Evolutionary conservation across 30 jellyfish, hydroid and myxozoan genomes (phyloP).

Genomic region (Turritopsis dohrnii): DNA sequence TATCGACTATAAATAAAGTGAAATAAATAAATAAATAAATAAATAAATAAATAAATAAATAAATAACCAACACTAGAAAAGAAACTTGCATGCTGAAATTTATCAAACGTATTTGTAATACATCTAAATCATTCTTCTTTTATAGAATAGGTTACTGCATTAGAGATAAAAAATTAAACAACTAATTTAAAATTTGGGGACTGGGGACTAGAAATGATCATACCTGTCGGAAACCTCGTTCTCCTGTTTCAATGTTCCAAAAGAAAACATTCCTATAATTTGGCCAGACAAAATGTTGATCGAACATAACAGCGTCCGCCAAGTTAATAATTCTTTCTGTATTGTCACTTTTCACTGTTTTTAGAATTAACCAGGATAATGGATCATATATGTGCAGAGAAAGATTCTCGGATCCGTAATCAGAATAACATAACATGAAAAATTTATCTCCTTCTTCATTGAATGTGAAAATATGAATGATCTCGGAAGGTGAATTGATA

Average conservation of each 20-base stretch:
- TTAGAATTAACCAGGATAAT: neutral
- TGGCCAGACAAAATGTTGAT: neutral
- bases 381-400: neutral
- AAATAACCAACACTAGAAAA: no score
- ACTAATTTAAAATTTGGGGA: neutral
- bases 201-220: neutral
- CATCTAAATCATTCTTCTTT: no score
- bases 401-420: conserved; percentile 41
- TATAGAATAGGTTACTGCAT: no score
- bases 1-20: no score
- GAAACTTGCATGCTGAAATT: no score
- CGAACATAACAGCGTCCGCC: neutral
- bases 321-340: neutral
- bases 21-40: no score
- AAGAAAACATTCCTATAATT: neutral
- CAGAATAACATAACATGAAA: conserved; percentile 31
- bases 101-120: no score
- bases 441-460: conserved; percentile 33
- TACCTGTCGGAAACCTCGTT: neutral
- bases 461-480: conserved; percentile 26
- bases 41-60: no score
- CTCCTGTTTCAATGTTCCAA: neutral
- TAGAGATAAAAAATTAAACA: no score
- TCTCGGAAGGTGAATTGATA: conserved; percentile 24
- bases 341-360: neutral